Evolutionary conservation across 2,797 vertebrate genomes (phyloP), one percentile per base, ranked within the genome.

Genomic region (Alectoris magna): DNA sequence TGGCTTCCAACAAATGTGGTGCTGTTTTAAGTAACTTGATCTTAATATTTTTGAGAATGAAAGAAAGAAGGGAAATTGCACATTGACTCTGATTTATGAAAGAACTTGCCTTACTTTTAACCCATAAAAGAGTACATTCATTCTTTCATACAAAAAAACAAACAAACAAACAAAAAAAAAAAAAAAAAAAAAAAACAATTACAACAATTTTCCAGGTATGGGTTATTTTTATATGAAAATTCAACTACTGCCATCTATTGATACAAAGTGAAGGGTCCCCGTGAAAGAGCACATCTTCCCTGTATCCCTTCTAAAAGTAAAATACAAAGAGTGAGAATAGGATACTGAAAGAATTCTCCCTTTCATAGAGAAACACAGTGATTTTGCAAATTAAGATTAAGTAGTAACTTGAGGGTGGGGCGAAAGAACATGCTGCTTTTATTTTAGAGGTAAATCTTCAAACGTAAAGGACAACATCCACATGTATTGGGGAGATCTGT

Each of bases 221-320:
- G 27, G 29, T 80, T 53, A 16, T 24, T 85, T 87, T 88, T n/a
- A 12, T 11, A 46, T 29, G 79, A 81, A 91, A 93, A 79, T 94
- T 96, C 88, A 88, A 53, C 87, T 96, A 77, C 94, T 96, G 87
- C 92, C 95, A 95, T 94, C 96, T 97, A 88, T 90, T 81, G 94
- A 91, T 84, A 80, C 39, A 64, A 6, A 69, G 64, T 56, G 58
- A 95, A 94, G 80, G 79, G 78, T 94, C 76, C 58, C 27, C 70
- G n/a, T 22, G 51, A 38, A 88, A 80, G 29, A 29, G 46, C 36
- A n/a, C 58, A 67, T 46, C 49, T 79, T 69, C 46, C 46, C 27
- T 22, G 31, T 17, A 43, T 39, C 48, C 82, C 29, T 79, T 74
- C 27, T 48, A 76, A 71, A 38, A 58, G 36, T 14, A 41, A 82